Evolutionary conservation across 2,888 invertebrate genomes (phyloP).

Genomic region (Diaphora mendica): DNA sequence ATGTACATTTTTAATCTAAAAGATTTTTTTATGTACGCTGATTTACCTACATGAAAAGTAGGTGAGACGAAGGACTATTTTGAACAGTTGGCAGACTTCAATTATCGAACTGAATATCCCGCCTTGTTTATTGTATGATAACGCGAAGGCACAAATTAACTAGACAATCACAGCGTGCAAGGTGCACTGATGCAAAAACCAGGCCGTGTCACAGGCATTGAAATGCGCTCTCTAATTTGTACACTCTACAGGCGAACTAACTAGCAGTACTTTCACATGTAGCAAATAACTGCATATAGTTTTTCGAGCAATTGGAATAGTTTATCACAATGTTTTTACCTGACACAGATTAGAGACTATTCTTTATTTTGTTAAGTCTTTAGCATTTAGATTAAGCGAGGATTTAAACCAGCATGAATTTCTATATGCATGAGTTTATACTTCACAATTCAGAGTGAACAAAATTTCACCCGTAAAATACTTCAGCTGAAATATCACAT

Average conservation of each 20-base stretch:
- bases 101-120: background rate
- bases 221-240: conserved; percentile 12
- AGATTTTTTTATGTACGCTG: no score
- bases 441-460: background rate
- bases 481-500: background rate
- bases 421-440: background rate
- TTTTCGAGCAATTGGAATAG: background rate
- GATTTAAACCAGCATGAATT: background rate
- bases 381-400: background rate
- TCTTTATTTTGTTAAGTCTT: background rate
- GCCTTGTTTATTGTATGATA: background rate
- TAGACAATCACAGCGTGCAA: conserved; percentile 1
- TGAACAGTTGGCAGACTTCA: background rate
- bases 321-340: background rate
- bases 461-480: background rate
- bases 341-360: background rate
- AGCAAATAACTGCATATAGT: background rate
- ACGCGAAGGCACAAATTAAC: background rate
- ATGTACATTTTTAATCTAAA: no score
- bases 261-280: background rate
- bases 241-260: background rate
- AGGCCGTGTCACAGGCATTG: conserved; percentile 3
- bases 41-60: no score
- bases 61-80: no score
- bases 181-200: conserved; percentile 8